Base-by-base conservation (phyloP, 1,140 invertebrate genomes). In the Drosophila triauraria region DNA sequence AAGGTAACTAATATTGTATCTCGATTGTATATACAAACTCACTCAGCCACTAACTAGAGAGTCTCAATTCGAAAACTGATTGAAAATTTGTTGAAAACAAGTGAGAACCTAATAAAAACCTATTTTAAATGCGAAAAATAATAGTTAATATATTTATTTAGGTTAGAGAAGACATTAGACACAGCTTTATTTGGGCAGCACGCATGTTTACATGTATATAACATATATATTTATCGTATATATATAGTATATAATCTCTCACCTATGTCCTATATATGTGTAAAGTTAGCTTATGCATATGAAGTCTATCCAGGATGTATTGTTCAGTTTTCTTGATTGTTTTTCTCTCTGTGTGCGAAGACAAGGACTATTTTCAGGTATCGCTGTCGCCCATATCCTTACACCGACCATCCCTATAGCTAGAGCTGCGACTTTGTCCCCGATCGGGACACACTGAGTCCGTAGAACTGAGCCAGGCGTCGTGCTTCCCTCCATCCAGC, bases 401-500 rank as follows among this genome's bases (percentile, higher is more conserved):
- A 80, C 64, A 58, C 58, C 72, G 20, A 53, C 1, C 7, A 38
- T 40, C 25, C 51, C 51, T 63, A 59, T 17, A 70, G 85, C 74
- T 91, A 92, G 71, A 92, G 87, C 60, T 91, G 85, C 43, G 91
- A 86, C 53, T 80, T 91, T n/a, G 81, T 43, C 7, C 53, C 61
- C 4, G 65, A 42, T 3, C 63, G 46, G 7, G 57, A 51, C 3
- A 32, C 25, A 7, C 20, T 67, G 7, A 80, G 32, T 15, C 91
- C 85, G 51, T 93, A 93, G 27, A 93, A 92, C 5, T 91, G 87
- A 0, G 82, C 90, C 13, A 93, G 27, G 10, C 92, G 77, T 10
- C 96, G 94, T 8, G 97, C 97, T 93, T 97, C 97, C 69, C 96
- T 93, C 93, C 95, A 96, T 0, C 97, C 97, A 10, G 95, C 94